Conservation (phyloP, 2,888 invertebrate genomes). For the Drosophila sordidula region DNA sequence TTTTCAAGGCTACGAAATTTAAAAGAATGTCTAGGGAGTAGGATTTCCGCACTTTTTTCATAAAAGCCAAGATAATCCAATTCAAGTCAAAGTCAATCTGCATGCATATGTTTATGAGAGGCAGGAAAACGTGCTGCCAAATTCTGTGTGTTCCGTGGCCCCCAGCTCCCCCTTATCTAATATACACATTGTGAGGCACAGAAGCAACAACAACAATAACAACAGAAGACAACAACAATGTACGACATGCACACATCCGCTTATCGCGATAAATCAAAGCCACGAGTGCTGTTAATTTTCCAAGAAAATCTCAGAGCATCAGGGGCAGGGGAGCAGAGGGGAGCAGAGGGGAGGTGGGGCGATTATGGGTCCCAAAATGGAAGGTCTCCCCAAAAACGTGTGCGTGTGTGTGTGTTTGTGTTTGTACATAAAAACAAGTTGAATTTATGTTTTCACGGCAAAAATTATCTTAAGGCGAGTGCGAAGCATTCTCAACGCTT, state of each 20-base stretch:
- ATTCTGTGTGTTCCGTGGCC: constrained; percentile 24
- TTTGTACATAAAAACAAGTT: constrained; percentile 59
- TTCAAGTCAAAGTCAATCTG: constrained; percentile 71
- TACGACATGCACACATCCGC: constrained; percentile 56
- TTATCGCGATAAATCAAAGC: constrained; percentile 80
- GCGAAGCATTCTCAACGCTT: background rate
- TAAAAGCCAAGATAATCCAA: constrained; percentile 59
- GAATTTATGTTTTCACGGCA: constrained; percentile 78
- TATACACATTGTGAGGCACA: constrained; percentile 26
- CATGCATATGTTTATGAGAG: constrained; percentile 58
- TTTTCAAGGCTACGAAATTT: background rate
- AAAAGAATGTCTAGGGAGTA: background rate
- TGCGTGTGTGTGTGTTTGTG: constrained; percentile 15
- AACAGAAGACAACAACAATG: constrained; percentile 32
- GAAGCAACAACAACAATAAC: constrained; percentile 15
- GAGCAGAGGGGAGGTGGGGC: background rate
- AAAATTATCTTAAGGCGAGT: constrained; percentile 57
- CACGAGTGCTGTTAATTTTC: constrained; percentile 80
- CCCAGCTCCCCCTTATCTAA: constrained; percentile 1
- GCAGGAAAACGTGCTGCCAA: constrained; percentile 42
- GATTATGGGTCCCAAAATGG: constrained; percentile 36
- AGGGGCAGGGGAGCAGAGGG: background rate
- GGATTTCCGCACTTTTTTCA: constrained; percentile 27
- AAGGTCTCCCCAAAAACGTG: constrained; percentile 45
- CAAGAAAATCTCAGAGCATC: constrained; percentile 59